Evolutionary conservation across 92 coral and sea anemone genomes (phyloP), one percentile per base, ranked within the genome.

Genomic region (Palythoa heliodiscus): DNA sequence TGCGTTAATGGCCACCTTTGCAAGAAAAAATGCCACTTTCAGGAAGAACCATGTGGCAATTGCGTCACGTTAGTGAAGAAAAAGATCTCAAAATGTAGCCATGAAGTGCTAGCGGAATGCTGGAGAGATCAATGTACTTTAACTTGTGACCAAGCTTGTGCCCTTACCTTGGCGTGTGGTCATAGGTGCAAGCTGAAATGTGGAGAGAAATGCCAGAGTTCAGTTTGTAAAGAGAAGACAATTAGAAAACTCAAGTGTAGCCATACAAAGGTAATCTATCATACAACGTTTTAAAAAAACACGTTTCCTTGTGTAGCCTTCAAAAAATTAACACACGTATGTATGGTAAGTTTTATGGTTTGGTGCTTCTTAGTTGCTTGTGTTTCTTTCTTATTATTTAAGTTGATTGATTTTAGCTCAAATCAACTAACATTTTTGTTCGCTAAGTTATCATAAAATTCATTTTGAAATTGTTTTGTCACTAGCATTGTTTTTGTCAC

Each of bases 131-230:
- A 19, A 25, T 68, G 67, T 6, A 29, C 50, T 10, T 17, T 83
- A 22, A 54, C 13, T 15, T 90, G 93, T 76, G 64, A 50, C 61
- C 29, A 29, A 39, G 87, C 86, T 39, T 90, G 93, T 64, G 48
- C 35, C 38, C 73, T 55, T 11, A 23, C 55, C 5, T 89, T 90
- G 78, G 68, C 37, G 7, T 90, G 93, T 61, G 88, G 86, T 2
- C 93, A 90, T 57, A 23, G 64, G 17, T 90, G 90, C 63, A 39
- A 57, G 13, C 85, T 69, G 29, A 87, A 57, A 50, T 90, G 93
- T 64, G 88, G 90, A 20, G 82, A 87, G n/a, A 70, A 75, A 16
- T 90, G 93, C 70, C 37, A 20, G n/a, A 17, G 40, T 54, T 74
- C 66, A 15, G 43, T 17, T 7, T 90, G 95, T 57, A 22, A 77